These are phyloP conservation scores for Gisinianus flammeolus DNA, from an alignment of 2,888 invertebrate genomes.

Conservation along the genomic window DNA sequence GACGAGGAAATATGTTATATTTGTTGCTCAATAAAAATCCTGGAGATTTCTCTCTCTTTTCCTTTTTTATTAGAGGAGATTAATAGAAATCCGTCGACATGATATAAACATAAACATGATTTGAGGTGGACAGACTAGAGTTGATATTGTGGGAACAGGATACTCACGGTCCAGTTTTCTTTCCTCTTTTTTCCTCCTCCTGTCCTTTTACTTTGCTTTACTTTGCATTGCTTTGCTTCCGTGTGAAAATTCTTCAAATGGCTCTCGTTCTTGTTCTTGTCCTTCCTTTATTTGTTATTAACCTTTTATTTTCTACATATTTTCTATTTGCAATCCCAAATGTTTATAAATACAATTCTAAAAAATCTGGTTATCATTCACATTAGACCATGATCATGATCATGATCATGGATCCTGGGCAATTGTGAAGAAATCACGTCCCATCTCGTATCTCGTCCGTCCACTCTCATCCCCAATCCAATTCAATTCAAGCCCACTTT, in stretches of 20 bases:
- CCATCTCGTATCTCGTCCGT: background rate
- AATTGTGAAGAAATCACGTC: background rate
- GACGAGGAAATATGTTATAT: no score
- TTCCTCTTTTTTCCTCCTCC: background rate
- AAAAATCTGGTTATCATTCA: background rate
- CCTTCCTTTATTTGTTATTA: background rate
- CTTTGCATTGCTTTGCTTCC: constrained; percentile 19
- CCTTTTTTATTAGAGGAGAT: no score
- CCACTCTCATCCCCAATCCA: background rate
- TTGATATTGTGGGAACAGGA: constrained; percentile 29
- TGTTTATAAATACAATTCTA: background rate
- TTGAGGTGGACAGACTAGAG: background rate
- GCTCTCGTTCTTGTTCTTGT: background rate
- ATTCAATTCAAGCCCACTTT: background rate
- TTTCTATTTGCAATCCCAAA: background rate
- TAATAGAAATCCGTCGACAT: no score
- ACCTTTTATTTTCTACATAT: background rate
- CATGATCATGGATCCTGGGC: background rate
- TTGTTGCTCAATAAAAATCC: background rate
- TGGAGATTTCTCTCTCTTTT: background rate
- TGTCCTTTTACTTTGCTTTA: background rate
- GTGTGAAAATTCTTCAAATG: constrained; percentile 28
- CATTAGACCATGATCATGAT: background rate
- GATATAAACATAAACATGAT: background rate
- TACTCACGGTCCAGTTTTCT: constrained; percentile 32